A percentile compares a stretch with the other conserved stretches of the same genome.
These are phyloP conservation scores for Pseudomyrmex sp. DNA, from an alignment of 1,140 invertebrate genomes.

Conservation along the genomic window DNA sequence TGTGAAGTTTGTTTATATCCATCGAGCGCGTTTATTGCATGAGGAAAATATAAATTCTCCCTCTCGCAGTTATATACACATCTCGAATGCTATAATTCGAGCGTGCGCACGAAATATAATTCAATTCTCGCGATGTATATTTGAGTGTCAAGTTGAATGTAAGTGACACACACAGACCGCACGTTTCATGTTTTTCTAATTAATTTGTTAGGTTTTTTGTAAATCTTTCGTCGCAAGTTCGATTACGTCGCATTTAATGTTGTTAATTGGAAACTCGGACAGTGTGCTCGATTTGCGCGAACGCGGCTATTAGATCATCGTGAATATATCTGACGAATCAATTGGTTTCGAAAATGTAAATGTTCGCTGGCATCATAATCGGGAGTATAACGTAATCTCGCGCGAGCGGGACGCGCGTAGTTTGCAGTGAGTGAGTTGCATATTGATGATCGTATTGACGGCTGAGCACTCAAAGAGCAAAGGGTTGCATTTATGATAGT, in stretches of 20 bases:
- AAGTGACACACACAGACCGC: too few species aligned
- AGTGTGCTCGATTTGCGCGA: not conserved
- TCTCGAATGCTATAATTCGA: not conserved
- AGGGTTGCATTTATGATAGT: slow-evolving; percentile 52
- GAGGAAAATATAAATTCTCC: slow-evolving; percentile 6
- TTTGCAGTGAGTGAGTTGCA: slow-evolving; percentile 50
- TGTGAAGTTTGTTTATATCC: slow-evolving; percentile 12
- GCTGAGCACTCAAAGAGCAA: slow-evolving; percentile 45
- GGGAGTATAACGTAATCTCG: slow-evolving; percentile 56
- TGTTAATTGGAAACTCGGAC: not conserved
- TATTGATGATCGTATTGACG: slow-evolving; percentile 55
- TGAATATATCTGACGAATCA: slow-evolving; percentile 28
- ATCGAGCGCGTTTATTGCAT: slow-evolving; percentile 26
- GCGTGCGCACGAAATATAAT: not conserved
- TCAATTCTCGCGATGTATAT: not conserved
- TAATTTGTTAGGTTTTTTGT: not conserved
- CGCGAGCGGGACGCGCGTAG: slow-evolving; percentile 21
- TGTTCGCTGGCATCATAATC: slow-evolving; percentile 42
- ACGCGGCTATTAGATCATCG: slow-evolving; percentile 21
- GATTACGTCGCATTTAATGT: not conserved
- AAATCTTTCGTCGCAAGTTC: not conserved
- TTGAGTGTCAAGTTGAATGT: too few species aligned
- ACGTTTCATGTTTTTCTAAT: not conserved
- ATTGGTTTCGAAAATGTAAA: slow-evolving; percentile 48
- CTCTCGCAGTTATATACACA: not conserved